These are phyloP conservation scores for Pogoniulus pusillus DNA, from an alignment of 2,797 vertebrate species.

Conservation along the genomic window DNA sequence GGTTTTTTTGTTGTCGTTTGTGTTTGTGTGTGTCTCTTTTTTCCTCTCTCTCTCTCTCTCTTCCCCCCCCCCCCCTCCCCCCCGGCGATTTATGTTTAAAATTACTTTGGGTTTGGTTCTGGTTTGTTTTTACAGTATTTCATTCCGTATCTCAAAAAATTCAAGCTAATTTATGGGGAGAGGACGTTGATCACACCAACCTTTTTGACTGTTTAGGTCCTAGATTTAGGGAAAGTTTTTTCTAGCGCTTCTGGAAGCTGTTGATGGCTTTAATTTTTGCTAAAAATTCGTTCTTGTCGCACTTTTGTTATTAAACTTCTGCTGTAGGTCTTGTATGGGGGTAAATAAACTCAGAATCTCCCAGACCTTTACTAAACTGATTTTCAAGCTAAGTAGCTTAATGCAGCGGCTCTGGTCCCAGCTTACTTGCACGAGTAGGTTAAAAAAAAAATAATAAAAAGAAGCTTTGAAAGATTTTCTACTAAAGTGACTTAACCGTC, in stretches of 20 bases:
- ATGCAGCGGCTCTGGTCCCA: constrained; percentile 48
- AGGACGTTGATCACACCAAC: not conserved
- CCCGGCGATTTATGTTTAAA: not conserved
- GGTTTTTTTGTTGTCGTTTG: no score
- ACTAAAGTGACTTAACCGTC: constrained; percentile 38
- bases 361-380: constrained; percentile 68
- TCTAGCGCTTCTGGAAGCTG: not conserved
- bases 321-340: constrained; percentile 46
- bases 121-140: not conserved
- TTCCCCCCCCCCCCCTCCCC: no score
- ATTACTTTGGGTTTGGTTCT: not conserved
- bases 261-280: constrained; percentile 44
- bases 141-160: not conserved
- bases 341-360: constrained; percentile 41
- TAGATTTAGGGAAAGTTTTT: not conserved
- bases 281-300: constrained; percentile 40
- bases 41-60: no score
- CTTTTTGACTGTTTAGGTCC: not conserved
- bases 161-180: not conserved
- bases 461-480: constrained; percentile 42
- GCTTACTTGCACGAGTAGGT: constrained; percentile 23
- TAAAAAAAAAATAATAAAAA: not conserved
- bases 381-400: constrained; percentile 72
- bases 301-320: constrained; percentile 47
- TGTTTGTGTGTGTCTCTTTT: not conserved